These are phyloP conservation scores for Drosophila neotestacea DNA, from an alignment of 2,888 invertebrate genomes.

Conservation along the genomic window DNA sequence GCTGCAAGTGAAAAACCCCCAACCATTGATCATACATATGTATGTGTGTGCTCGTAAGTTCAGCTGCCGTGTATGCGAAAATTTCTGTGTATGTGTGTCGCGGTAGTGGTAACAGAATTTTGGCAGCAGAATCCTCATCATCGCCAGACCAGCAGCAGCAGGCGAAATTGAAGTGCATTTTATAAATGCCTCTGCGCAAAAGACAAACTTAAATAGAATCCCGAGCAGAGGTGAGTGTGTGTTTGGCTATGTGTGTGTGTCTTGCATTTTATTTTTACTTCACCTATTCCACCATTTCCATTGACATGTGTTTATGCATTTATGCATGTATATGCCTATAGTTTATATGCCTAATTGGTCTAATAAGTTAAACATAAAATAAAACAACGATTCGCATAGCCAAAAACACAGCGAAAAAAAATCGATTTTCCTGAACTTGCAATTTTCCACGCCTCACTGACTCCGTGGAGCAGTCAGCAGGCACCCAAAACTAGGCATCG, in stretches of 20 bases:
- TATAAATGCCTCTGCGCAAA: conserved; percentile 41
- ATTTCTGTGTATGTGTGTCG: conserved; percentile 31
- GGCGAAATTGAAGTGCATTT: conserved; percentile 50
- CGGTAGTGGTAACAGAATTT: conserved; percentile 54
- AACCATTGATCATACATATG: conserved; percentile 37
- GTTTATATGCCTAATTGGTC: conserved; percentile 43
- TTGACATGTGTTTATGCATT: not conserved
- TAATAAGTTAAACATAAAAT: conserved; percentile 29
- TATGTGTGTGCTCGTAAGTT: conserved; percentile 45
- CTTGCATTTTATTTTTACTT: conserved; percentile 52
- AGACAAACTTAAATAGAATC: conserved; percentile 52
- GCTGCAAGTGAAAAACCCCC: conserved; percentile 60
- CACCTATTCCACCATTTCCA: conserved; percentile 21
- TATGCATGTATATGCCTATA: conserved; percentile 8
- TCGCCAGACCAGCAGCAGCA: conserved; percentile 29
- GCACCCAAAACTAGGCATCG: conserved; percentile 14
- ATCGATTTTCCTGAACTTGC: conserved; percentile 78
- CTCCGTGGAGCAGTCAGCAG: conserved; percentile 41
- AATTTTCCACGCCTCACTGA: conserved; percentile 70
- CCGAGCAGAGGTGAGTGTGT: conserved; percentile 44
- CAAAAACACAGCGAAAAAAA: conserved; percentile 61
- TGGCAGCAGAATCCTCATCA: conserved; percentile 47
- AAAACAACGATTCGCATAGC: conserved; percentile 32
- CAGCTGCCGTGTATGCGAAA: conserved; percentile 48
- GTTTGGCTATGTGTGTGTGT: conserved; percentile 20